Evolutionary conservation across 2,888 invertebrate genomes (phyloP).

Genomic region (Phaedon cochleariae): DNA sequence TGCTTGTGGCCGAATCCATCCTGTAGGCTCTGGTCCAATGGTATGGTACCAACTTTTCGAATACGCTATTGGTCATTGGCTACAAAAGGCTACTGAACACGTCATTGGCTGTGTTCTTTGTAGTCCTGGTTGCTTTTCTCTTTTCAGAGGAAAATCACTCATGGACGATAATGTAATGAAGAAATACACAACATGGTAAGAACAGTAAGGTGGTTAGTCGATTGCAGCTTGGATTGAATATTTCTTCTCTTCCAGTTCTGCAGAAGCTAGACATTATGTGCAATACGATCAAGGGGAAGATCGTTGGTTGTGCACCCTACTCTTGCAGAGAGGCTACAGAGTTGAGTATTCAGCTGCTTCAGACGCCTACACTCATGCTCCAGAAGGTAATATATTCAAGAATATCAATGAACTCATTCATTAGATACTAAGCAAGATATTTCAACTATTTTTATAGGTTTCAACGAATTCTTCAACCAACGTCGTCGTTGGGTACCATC

Average conservation of each 20-base stretch:
- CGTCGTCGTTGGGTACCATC: constrained; percentile 97
- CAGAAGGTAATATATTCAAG: constrained; percentile 69
- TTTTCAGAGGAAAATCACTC: constrained; percentile 95
- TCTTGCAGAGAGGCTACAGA: constrained; percentile 95
- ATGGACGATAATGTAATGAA: constrained; percentile 99
- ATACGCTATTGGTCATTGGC: constrained; percentile 99
- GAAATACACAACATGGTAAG: constrained; percentile 79
- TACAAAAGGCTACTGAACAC: constrained; percentile 99
- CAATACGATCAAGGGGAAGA: constrained; percentile 89
- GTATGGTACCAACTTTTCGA: constrained; percentile 99
- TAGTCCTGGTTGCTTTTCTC: constrained; percentile 97
- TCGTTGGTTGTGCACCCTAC: constrained; percentile 96
- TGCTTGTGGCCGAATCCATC: constrained; percentile 98
- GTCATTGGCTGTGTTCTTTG: constrained; percentile 99
- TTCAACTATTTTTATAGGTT: too few relatives aligned
- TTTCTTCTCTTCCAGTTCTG: constrained; percentile 65
- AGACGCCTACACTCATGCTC: constrained; percentile 98
- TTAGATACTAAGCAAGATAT: too few relatives aligned
- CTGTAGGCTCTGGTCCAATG: constrained; percentile 96
- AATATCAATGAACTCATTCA: too few relatives aligned
- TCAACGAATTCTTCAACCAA: constrained; percentile 98
- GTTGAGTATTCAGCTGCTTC: constrained; percentile 99
- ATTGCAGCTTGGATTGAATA: too few relatives aligned
- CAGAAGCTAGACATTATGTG: constrained; percentile 95
- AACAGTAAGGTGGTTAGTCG: too few relatives aligned